Evolutionary conservation across 2,888 invertebrate species (phyloP), one percentile per base, ranked within the genome.

Genomic region (Acanthosepion esculentum): DNA sequence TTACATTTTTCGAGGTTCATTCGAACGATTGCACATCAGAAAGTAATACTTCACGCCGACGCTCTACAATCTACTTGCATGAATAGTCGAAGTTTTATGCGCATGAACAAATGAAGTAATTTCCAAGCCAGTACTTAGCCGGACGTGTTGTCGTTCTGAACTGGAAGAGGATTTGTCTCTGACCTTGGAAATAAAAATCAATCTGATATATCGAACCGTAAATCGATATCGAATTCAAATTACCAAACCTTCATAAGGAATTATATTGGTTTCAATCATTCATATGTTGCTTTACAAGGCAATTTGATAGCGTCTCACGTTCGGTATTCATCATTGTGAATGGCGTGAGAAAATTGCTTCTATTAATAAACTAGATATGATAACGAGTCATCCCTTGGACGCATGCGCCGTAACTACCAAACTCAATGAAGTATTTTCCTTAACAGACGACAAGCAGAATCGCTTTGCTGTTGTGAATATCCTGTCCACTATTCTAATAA

Each of bases 181-280:
- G 78, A 33, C 78, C 78, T 78, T 78, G 78, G 41, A 78, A 78
- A 59, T 10, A 78, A 26, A 78, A 78, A 78, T 78, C 78, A 78
- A 78, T 78, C 33, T 33, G 78, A n/a, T 78, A 78, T 78, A 78
- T 78, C 78, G 78, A 78, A 23, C 78, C 15, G 18, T 1, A 78
- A 78, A 78, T 78, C 78, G 78, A 78, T 78, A 78, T 78, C n/a
- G n/a, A 78, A 33, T 78, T 78, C n/a, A 33, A 78, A 78, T 78
- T 78, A 78, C n/a, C 78, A 78, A 78, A 78, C 78, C n/a, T 78
- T 78, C 78, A 33, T 33, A 33, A n/a, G n/a, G 78, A 78, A 78
- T 78, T 78, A 78, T 78, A 78, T 78, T 78, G n/a, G 78, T 78
- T 33, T 15, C 78, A 78, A n/a, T 78, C 33, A 78, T 78, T 78